Base-by-base conservation (phyloP, 1,140 invertebrate genomes). In the Aethina tumida region DNA sequence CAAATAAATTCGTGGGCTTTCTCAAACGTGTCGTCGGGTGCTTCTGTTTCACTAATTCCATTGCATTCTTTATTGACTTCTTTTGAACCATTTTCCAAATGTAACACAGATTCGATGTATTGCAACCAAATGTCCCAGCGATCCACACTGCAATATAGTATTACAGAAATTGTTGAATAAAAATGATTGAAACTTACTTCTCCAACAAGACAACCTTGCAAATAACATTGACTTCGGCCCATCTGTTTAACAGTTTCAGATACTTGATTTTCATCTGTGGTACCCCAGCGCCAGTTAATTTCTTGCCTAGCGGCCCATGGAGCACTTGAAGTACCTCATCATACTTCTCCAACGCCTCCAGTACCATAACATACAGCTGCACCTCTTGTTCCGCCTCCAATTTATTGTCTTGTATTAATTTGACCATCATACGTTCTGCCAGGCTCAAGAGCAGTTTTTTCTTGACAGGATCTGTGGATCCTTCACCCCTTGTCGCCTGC, bases 331-430 rank as follows among this genome's bases (percentile, higher is more conserved):
- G 62, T 13, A 88, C 81, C 52, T 89, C 83, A 41, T 83, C 73
- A 64, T 76, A 81, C 59, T 93, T 94, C 22, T 74, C 74, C 62
- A 84, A 83, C 35, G 86, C 68, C 54, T 93, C 83, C 25, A 97
- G 65, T 38, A 97, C 87, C 69, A 93, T 85, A 20, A 96, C 66
- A 64, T 94, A 96, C 12, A 96, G 65, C 32, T 88, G 77, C 0
- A 92, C 81, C 66, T 97, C 92, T 64, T 91, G 88, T 60, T 96
- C 92, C 0, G 87, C 85, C 61, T 95, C 87, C 47, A 95, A 74
- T 69, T 90, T 92, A 38, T 80, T 80, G 47, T 95, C 88, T 12
- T 79, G 73, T 29, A 93, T 79, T 57, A 92, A 79, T 62, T 95
- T 97, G 50, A 86, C 73, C 34, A 83, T 76, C 81, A 84, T 84